Conservation (phyloP, 2,888 invertebrate genomes). For the Mythimna ferrago region DNA sequence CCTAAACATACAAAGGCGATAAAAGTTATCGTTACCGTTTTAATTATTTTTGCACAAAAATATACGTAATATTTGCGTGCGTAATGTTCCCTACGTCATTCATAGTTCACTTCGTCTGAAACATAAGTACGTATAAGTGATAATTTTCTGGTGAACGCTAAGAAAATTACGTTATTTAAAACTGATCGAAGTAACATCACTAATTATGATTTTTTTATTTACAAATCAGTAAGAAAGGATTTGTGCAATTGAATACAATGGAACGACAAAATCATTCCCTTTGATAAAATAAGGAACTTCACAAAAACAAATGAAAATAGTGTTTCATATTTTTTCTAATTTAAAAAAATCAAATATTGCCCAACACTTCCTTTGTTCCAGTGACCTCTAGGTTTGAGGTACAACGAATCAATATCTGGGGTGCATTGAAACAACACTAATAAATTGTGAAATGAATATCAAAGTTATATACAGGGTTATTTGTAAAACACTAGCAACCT, state of each 20-base stretch:
- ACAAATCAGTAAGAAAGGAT: background rate
- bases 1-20: background rate
- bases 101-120: background rate
- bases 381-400: background rate
- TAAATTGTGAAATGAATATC: background rate
- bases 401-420: background rate
- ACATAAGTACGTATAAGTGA: background rate
- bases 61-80: slow-evolving; percentile 16
- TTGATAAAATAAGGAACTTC: no score
- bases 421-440: background rate
- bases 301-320: no score
- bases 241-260: no score
- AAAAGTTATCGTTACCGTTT: slow-evolving; percentile 15
- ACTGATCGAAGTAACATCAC: background rate
- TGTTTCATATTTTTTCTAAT: no score
- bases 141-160: background rate
- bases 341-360: no score
- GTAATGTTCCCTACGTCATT: background rate
- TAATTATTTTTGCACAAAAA: background rate
- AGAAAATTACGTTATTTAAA: background rate
- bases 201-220: background rate
- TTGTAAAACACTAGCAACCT: no score
- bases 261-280: no score
- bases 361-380: background rate
- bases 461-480: no score